These are phyloP conservation scores for Teinopalpus imperialis DNA, from an alignment of 2,888 invertebrate genomes.

Conservation along the genomic window DNA sequence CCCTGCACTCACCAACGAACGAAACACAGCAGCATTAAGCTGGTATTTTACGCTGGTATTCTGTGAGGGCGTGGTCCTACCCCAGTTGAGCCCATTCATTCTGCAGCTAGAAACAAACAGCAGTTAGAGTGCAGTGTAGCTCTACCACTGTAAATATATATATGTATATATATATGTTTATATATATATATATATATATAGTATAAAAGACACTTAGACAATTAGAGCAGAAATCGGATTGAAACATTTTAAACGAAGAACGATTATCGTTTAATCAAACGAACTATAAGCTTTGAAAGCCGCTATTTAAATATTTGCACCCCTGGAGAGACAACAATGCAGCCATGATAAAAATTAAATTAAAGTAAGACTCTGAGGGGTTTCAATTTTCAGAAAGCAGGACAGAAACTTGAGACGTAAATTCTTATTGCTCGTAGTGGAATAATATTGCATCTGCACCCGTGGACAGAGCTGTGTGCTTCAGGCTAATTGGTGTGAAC, in stretches of 20 bases:
- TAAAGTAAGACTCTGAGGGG: conserved; percentile 61
- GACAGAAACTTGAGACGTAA: conserved; percentile 45
- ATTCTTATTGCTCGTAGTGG: conserved; percentile 48
- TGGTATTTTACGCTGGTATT: too few species aligned
- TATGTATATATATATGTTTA: too few species aligned
- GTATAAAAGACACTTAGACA: too few species aligned
- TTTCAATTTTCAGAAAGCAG: conserved; percentile 65
- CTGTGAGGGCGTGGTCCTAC: too few species aligned
- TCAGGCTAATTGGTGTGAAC: conserved; percentile 21
- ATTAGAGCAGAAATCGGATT: too few species aligned
- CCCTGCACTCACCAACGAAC: too few species aligned
- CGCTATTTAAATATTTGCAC: conserved; percentile 10
- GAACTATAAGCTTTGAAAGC: background rate
- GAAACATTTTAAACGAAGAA: conserved; percentile 1
- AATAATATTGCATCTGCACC: conserved; percentile 54
- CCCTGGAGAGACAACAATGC: conserved; percentile 48
- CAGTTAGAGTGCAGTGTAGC: too few species aligned
- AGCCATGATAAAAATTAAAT: conserved; percentile 73
- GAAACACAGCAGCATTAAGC: too few species aligned
- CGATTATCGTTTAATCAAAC: conserved; percentile 12
- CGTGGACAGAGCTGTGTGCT: conserved; percentile 17
- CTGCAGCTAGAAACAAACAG: too few species aligned
- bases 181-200: too few species aligned
- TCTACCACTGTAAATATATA: too few species aligned
- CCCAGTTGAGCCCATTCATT: too few species aligned